Conservation (phyloP, 1,140 invertebrate species). For the Artemia franciscana region DNA sequence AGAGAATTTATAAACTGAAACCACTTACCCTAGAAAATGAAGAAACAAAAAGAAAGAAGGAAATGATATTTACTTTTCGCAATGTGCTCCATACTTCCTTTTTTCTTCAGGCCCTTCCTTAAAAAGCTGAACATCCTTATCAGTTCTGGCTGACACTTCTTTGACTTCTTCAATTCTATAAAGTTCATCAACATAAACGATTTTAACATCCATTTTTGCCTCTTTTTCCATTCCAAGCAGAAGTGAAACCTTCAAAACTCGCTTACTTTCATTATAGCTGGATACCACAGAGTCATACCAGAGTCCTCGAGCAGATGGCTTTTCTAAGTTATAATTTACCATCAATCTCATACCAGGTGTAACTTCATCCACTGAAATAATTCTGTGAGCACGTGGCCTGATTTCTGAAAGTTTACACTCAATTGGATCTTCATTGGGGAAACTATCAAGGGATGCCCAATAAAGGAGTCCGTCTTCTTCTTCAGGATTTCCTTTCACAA, state of each 20-base stretch:
- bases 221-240: constrained; percentile 15
- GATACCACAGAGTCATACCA: constrained; percentile 43
- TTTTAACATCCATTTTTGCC: constrained; percentile 25
- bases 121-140: constrained; percentile 17
- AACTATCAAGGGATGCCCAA: constrained; percentile 22
- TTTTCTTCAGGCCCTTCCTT: constrained; percentile 6
- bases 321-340: constrained; percentile 50
- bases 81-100: constrained; percentile 3
- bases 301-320: constrained; percentile 36
- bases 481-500: constrained; percentile 11
- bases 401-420: constrained; percentile 27
- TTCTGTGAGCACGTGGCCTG: constrained; percentile 34
- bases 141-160: constrained; percentile 18
- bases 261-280: constrained; percentile 16
- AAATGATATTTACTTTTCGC: constrained; percentile 22
- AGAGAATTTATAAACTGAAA: too few species aligned
- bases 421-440: constrained; percentile 24
- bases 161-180: constrained; percentile 32
- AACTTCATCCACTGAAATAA: constrained; percentile 30
- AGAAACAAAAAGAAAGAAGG: too few species aligned
- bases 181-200: constrained; percentile 32
- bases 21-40: too few species aligned
- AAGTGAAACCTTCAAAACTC: constrained; percentile 18
- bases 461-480: constrained; percentile 20
- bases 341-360: constrained; percentile 36